A percentile compares a stretch with the other conserved stretches of the same genome.
These are phyloP conservation scores for Ploceus nigricollis DNA, from an alignment of 2,113 vertebrate genomes.

Conservation along the genomic window DNA sequence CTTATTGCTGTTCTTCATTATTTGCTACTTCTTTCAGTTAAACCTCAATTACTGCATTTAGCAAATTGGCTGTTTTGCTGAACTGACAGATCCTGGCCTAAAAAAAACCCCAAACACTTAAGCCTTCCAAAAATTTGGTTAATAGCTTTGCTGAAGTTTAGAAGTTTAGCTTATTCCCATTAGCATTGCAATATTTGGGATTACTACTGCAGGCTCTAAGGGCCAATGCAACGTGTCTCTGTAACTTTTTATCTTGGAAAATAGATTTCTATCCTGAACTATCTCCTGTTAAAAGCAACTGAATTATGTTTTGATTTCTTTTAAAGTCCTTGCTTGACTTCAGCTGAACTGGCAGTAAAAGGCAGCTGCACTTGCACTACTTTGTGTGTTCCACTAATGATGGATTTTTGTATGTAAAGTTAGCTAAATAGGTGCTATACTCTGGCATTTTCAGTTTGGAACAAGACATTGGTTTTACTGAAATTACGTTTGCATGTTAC, in stretches of 20 bases:
- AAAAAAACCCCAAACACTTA: fast-evolving
- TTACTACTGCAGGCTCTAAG: not conserved
- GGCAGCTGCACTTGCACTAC: not conserved
- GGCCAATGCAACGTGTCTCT: not conserved
- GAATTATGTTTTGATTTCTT: not conserved
- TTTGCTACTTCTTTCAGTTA: not conserved
- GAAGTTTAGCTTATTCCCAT: not conserved
- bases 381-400: not conserved
- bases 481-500: not conserved
- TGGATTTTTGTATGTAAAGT: not conserved
- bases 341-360: not conserved
- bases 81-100: not conserved
- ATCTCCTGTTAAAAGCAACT: not conserved
- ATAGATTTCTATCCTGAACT: not conserved
- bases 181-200: not conserved
- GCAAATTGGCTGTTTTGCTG: not conserved
- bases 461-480: not conserved
- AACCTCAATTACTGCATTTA: not conserved
- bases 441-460: not conserved
- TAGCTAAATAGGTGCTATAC: not conserved
- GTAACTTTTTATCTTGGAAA: not conserved
- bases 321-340: not conserved
- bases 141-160: not conserved
- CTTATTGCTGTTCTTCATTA: not conserved
- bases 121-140: not conserved